Evolutionary conservation across 2,888 invertebrate genomes (phyloP), one percentile per base, ranked within the genome.

Genomic region (Dryobota labecula): DNA sequence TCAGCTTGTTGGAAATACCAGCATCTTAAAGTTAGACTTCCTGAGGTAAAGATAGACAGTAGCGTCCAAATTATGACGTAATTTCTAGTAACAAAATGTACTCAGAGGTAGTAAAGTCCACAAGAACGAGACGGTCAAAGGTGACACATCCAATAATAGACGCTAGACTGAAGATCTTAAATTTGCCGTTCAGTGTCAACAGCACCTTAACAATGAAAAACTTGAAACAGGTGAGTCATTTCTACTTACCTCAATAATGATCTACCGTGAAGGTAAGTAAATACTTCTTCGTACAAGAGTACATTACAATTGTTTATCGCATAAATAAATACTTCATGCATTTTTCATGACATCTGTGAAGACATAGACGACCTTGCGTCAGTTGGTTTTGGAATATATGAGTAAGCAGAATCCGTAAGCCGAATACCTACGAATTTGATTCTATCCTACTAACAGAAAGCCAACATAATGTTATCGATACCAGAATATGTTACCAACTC

Each of bases 261-360:
- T 76, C 36, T 18, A 61, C 51, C 56, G 43, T 62, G 80, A 71
- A 80, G 66, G 56, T 68, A 65, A 76, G 72, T 54, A 79, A 76
- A 71, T 57, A 80, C 33, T 36, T 43, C 11, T 45, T 13, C 7
- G 11, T 45, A 67, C 24, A 60, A 20, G 36, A 47, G 6, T 43
- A 64, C 47, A 65, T 2, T 38, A 62, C 61, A 64, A 71, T 68
- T 61, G 45, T 57, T 60, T 36, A 64, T 30, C 18, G 54, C 15
- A 60, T 70, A 64, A 43, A 64, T 49, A 64, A 57, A 61, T 65
- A 68, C 24, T 49, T 24, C 51, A 71, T 65, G 36, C 53, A 64
- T 74, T 36, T 80, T 76, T 54, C 67, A 72, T 72, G 71, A 65
- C 57, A 76, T 58, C 76, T 68, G 43, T 76, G 36, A 27, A 47